phyloP scores from a whole-genome alignment of 1,140 invertebrate genomes.

The Scaptomyza montana region DNA sequence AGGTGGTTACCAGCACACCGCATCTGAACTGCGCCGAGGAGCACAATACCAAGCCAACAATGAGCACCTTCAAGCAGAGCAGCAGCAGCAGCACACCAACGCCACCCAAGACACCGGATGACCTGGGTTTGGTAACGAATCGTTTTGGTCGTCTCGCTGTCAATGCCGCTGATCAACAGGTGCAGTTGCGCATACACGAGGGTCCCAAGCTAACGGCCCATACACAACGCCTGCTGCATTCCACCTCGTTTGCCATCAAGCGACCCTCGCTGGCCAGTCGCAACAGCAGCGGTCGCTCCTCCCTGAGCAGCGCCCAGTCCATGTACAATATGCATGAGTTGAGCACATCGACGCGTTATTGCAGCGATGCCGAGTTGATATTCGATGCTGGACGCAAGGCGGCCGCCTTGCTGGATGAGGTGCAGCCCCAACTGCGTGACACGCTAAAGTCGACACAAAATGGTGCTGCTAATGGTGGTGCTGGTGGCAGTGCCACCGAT shows the following conservation, averaged over 20 bases:
- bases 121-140: constrained; percentile 61
- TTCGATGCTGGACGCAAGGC: constrained; percentile 69
- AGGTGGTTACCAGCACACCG: constrained; percentile 63
- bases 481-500: constrained; percentile 32
- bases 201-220: constrained; percentile 58
- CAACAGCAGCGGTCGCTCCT: constrained; percentile 64
- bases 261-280: constrained; percentile 70
- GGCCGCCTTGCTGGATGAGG: constrained; percentile 70
- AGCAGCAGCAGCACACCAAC: constrained; percentile 10
- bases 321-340: constrained; percentile 77
- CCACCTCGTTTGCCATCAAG: constrained; percentile 80
- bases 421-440: constrained; percentile 65
- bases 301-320: constrained; percentile 73
- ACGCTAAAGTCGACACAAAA: constrained; percentile 60
- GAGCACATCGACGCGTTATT: constrained; percentile 47
- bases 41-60: constrained; percentile 39
- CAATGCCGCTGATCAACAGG: constrained; percentile 15
- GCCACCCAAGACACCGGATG: constrained; percentile 52
- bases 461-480: neutral
- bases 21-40: constrained; percentile 59
- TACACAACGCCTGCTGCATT: constrained; percentile 69
- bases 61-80: constrained; percentile 61
- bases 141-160: constrained; percentile 59
- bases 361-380: constrained; percentile 67
- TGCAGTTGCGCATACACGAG: constrained; percentile 64